phyloP scores from a whole-genome alignment of 2,888 invertebrate species.

The Candidula unifasciata region DNA sequence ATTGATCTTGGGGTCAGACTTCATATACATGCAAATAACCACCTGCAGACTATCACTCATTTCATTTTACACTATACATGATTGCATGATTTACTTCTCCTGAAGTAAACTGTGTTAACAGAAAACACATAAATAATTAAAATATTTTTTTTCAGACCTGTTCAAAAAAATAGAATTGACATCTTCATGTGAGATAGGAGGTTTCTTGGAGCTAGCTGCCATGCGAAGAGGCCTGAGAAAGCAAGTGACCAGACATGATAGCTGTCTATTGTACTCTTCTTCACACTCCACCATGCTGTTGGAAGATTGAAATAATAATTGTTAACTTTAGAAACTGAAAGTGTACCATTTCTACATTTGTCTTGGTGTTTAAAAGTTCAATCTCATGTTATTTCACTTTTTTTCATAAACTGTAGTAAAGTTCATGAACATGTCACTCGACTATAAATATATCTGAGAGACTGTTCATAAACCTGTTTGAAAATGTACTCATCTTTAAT shows the following conservation, averaged over 20 bases:
- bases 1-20: no score
- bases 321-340: not conserved
- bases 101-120: not conserved
- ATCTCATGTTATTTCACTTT: no score
- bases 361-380: no score
- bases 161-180: conserved; percentile 95
- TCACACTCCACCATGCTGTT: conserved; percentile 90
- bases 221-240: conserved; percentile 91
- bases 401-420: no score
- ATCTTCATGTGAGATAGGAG: conserved; percentile 94
- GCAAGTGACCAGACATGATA: conserved; percentile 90
- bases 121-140: not conserved
- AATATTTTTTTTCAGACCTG: conserved; percentile 77
- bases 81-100: no score
- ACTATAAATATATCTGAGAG: not conserved
- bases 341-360: not conserved
- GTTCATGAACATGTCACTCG: not conserved
- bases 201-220: conserved; percentile 95
- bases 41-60: no score
- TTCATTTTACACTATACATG: no score
- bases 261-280: conserved; percentile 93
- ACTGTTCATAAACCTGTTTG: not conserved
- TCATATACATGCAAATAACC: no score
- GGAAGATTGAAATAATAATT: not conserved
- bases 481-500: not conserved